Conservation (phyloP, 2,113 vertebrate species). For the Sphyrna mokarran region DNA sequence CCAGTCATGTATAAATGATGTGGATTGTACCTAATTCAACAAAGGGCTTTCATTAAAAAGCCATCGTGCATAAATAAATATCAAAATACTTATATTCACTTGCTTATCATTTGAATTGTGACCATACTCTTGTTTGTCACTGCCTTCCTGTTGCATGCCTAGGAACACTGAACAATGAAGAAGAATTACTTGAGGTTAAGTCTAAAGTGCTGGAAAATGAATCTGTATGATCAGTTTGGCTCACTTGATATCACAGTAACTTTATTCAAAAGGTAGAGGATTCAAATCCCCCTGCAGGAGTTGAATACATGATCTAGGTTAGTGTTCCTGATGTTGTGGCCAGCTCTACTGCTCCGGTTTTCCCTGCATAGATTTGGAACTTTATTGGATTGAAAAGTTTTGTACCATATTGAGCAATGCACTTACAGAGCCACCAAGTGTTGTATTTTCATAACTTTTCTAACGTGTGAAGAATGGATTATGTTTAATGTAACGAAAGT, state of each 20-base stretch:
- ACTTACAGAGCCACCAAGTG: background rate
- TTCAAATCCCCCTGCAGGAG: background rate
- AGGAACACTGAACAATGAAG: background rate
- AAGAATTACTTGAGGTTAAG: background rate
- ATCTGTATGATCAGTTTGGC: background rate
- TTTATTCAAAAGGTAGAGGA: background rate
- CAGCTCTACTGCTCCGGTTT: background rate
- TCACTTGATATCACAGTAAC: background rate
- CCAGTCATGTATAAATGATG: background rate
- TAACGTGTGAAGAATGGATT: background rate
- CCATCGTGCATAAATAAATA: background rate
- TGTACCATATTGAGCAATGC: background rate
- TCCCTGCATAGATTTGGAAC: background rate
- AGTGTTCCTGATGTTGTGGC: no score
- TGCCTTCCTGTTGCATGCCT: background rate
- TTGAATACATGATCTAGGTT: background rate
- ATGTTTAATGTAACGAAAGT: background rate
- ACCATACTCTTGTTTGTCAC: background rate
- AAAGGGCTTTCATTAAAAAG: background rate
- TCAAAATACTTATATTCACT: background rate
- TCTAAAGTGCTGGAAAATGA: background rate
- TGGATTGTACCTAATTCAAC: background rate
- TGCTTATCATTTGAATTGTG: background rate
- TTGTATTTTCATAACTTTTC: background rate
- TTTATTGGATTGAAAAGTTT: no score